Evolutionary conservation across 2,797 vertebrate genomes (phyloP).

Genomic region (Anabacerthia variegaticeps): DNA sequence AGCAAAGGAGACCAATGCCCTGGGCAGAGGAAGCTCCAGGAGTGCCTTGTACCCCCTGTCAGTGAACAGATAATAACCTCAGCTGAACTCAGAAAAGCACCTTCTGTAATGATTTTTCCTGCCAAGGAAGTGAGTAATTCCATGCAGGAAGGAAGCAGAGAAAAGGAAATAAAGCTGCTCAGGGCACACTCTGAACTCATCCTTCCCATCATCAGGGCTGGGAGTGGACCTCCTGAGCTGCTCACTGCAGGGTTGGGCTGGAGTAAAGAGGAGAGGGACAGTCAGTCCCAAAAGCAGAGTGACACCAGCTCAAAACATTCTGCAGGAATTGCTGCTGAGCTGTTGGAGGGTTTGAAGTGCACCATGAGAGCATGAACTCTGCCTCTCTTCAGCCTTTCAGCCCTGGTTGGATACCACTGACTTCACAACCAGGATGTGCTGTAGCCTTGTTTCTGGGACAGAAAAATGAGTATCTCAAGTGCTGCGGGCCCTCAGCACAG

Average conservation of each 20-base stretch:
- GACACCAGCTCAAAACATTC: background rate
- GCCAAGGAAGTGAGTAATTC: slow-evolving; percentile 55
- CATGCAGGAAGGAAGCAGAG: slow-evolving; percentile 42
- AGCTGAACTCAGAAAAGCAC: background rate
- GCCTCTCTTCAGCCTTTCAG: background rate
- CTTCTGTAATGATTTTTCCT: background rate
- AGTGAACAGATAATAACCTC: background rate
- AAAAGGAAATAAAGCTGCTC: background rate
- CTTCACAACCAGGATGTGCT: background rate
- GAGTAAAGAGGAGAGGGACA: background rate
- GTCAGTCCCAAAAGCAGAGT: background rate
- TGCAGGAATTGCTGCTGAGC: background rate
- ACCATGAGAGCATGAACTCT: background rate
- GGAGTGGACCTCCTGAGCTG: background rate
- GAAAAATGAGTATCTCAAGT: background rate
- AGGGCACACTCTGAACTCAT: background rate
- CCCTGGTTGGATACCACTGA: fast-evolving
- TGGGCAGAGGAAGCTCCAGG: background rate
- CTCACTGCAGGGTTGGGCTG: background rate
- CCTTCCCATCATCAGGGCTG: fast-evolving
- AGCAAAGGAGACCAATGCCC: background rate
- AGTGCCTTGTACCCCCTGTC: background rate
- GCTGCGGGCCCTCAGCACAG: background rate
- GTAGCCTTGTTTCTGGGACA: background rate
- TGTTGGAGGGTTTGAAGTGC: background rate